These are phyloP conservation scores for Limnephilus lunatus DNA, from an alignment of 2,888 invertebrate species.

Conservation along the genomic window DNA sequence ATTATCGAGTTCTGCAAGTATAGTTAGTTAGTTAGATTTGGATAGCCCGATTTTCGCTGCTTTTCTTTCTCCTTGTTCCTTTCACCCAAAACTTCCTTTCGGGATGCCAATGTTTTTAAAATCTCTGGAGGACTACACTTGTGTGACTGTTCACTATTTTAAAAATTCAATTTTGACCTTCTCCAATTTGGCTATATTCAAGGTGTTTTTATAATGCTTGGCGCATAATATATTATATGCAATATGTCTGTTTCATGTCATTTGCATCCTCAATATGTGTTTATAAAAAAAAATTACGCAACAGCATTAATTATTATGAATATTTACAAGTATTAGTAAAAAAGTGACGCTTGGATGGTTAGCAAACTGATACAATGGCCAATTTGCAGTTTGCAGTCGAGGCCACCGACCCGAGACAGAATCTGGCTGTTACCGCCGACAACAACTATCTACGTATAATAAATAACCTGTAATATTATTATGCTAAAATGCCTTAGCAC, in stretches of 20 bases:
- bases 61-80: no score
- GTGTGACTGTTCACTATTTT: neutral
- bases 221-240: neutral
- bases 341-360: constrained; percentile 2
- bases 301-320: neutral
- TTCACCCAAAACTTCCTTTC: no score
- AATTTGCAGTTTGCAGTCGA: neutral
- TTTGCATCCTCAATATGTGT: neutral
- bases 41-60: no score
- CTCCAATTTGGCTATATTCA: neutral
- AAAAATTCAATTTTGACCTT: neutral
- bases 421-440: neutral
- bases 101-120: no score
- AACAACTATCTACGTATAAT: neutral
- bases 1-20: no score
- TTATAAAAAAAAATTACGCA: neutral
- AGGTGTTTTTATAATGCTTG: neutral
- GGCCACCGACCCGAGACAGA: neutral
- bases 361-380: neutral
- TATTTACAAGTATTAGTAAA: neutral
- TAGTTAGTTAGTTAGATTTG: no score
- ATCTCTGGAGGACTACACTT: no score
- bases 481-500: neutral
- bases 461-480: neutral
- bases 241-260: neutral